A percentile compares a stretch with the other conserved stretches of the same genome.
Evolutionary conservation across 2,797 vertebrate species (phyloP).

Genomic region (Chiroxiphia lanceolata): DNA sequence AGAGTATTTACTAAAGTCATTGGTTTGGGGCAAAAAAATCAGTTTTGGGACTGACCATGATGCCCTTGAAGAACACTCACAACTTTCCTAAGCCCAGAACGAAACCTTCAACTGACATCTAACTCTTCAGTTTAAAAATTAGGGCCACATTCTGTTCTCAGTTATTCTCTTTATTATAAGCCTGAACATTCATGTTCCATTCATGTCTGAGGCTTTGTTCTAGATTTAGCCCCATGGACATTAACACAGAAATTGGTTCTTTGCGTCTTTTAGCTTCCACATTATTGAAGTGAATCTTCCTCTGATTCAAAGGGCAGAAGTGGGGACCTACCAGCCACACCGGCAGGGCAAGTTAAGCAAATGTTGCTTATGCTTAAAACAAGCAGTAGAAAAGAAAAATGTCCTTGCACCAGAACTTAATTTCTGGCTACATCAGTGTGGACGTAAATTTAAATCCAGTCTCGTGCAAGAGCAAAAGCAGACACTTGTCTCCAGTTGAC

Average conservation of each 20-base stretch:
- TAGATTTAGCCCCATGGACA: not conserved
- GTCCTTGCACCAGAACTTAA: not conserved
- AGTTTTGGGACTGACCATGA: not conserved
- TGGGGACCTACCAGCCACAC: not conserved
- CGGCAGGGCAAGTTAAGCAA: rapidly evolving
- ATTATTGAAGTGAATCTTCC: not conserved
- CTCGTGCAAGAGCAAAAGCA: not conserved
- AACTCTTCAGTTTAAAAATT: not conserved
- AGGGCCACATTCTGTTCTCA: not conserved
- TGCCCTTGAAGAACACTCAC: not conserved
- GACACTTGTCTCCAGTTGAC: not conserved
- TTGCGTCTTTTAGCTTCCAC: not conserved
- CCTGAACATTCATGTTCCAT: not conserved
- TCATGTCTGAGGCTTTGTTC: not conserved
- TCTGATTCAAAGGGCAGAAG: not conserved
- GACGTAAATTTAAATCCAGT: not conserved
- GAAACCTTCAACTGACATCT: not conserved
- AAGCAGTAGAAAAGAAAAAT: not conserved
- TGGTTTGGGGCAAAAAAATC: not conserved
- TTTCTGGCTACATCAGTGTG: not conserved
- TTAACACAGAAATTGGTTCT: not conserved
- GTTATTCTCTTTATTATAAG: not conserved
- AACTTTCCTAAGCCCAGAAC: not conserved
- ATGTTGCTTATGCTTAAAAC: not conserved
- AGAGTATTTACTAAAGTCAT: not conserved